A percentile compares a stretch with the other conserved stretches of the same genome.
Conservation (phyloP, 1,140 invertebrate genomes). For the Achroia grisella region DNA sequence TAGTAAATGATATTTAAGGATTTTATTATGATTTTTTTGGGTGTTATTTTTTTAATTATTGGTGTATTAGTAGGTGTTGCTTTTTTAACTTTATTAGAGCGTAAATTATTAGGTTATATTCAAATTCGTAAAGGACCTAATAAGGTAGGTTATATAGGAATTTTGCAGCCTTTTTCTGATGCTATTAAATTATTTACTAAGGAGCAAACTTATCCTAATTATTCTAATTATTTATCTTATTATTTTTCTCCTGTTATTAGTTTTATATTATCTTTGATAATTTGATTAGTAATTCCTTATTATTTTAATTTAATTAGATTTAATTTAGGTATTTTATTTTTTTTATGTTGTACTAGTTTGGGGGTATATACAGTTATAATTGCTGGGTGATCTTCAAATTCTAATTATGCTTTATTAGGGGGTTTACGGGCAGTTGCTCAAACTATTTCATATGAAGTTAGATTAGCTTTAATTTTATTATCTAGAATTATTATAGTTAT, state of each 20-base stretch:
- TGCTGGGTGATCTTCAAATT: slow-evolving; percentile 79
- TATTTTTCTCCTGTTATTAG: slow-evolving; percentile 75
- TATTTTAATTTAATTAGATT: slow-evolving; percentile 56
- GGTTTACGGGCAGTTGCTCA: slow-evolving; percentile 77
- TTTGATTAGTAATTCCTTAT: slow-evolving; percentile 72
- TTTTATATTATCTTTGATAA: slow-evolving; percentile 73
- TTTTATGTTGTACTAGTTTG: slow-evolving; percentile 73
- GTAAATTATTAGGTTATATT: slow-evolving; percentile 79
- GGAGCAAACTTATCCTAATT: slow-evolving; percentile 67
- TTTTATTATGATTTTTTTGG: slow-evolving; percentile 61
- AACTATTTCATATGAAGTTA: slow-evolving; percentile 82
- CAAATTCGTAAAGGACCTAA: slow-evolving; percentile 82
- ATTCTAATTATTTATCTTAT: slow-evolving; percentile 73
- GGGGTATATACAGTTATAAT: slow-evolving; percentile 75
- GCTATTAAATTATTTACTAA: slow-evolving; percentile 80
- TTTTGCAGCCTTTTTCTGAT: slow-evolving; percentile 80
- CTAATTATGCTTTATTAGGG: slow-evolving; percentile 79
- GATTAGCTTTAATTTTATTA: slow-evolving; percentile 74
- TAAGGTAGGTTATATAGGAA: slow-evolving; percentile 76
- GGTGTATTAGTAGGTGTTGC: slow-evolving; percentile 75
- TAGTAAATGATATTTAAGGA: slow-evolving; percentile 67
- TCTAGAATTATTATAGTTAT: slow-evolving; percentile 61
- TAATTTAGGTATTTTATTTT: slow-evolving; percentile 72
- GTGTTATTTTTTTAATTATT: slow-evolving; percentile 69
- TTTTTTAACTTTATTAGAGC: slow-evolving; percentile 81